phyloP scores from a whole-genome alignment of 1,140 invertebrate genomes.

The Brachionus calyciflorus region DNA sequence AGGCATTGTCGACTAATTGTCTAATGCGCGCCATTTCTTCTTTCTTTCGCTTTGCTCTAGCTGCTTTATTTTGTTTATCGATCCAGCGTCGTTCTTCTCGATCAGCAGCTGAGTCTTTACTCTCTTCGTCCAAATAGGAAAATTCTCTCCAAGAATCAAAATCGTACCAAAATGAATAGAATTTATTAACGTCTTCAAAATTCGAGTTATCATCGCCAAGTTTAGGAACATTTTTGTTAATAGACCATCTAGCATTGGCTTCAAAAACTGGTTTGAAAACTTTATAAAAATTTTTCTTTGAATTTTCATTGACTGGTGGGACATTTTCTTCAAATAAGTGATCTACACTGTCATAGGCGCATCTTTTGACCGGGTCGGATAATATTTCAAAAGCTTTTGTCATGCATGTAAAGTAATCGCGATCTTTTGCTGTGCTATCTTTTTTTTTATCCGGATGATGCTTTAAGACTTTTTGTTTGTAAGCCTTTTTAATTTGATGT shows the following conservation, averaged over 20 bases:
- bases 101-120: slow-evolving; percentile 91
- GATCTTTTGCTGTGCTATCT: slow-evolving; percentile 65
- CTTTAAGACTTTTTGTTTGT: slow-evolving; percentile 80
- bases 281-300: slow-evolving; percentile 79
- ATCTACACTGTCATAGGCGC: slow-evolving; percentile 93
- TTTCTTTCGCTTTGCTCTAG: slow-evolving; percentile 84
- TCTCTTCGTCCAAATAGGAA: slow-evolving; percentile 97
- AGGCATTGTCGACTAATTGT: slow-evolving; percentile 81
- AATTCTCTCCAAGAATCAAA: slow-evolving; percentile 98
- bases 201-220: slow-evolving; percentile 72
- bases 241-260: slow-evolving; percentile 84
- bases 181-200: slow-evolving; percentile 63
- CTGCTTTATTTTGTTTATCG: slow-evolving; percentile 92
- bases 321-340: slow-evolving; percentile 85
- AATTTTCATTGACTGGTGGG: slow-evolving; percentile 69
- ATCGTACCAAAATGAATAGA: slow-evolving; percentile 73
- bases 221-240: slow-evolving; percentile 76
- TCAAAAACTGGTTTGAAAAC: slow-evolving; percentile 78
- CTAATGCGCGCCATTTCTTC: slow-evolving; percentile 90
- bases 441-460: slow-evolving; percentile 96
- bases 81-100: slow-evolving; percentile 92
- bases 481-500: slow-evolving; percentile 86
- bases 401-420: slow-evolving; percentile 97
- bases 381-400: slow-evolving; percentile 85
- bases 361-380: slow-evolving; percentile 74